Evolutionary conservation across 1,140 invertebrate genomes (phyloP), one percentile per base, ranked within the genome.

Genomic region (Drosophila erecta): DNA sequence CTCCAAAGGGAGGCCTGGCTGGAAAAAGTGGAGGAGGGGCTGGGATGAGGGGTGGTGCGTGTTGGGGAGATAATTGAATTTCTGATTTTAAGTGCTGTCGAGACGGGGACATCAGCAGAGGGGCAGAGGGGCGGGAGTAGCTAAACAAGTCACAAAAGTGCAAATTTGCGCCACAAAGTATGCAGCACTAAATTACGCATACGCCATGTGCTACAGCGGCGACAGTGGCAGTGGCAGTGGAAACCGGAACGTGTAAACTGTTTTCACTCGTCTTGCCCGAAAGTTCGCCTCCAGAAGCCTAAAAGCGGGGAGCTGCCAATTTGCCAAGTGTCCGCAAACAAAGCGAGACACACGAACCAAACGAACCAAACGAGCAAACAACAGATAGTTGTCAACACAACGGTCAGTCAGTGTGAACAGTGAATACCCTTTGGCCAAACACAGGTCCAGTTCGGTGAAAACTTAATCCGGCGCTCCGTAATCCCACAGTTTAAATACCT

Each of bases 141-240:
- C 81, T 84, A 85, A 85, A 85, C 80, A 85, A 84, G 80, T 87
- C 83, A 81, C 81, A 87, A 87, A 86, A 86, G 81, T 86, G 81
- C 81, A 76, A 86, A 87, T 87, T 87, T 76, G 83, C 44, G 78
- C 57, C 83, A 55, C 73, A 87, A 81, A 87, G 81, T 87, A 81
- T 86, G 84, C 83, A 76, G 71, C 83, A 87, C 83, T 86, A 79
- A 86, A 86, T 86, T 87, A 87, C 83, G 83, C 83, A 86, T 86
- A 86, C 83, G 83, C 79, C 83, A 79, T 64, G 83, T 87, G 75
- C 51, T 41, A 60, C 56, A 10, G 17, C 59, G 2, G 17, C 43
- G 17, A 14, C 35, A 57, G 22, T 38, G 49, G 38, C 11, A 14
- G 43, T 54, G 50, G 58, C 58, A 64, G 50, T 22, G 8, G 55